Percentiles rank a stretch among this genome's conserved stretches.
Evolutionary conservation across 2,113 vertebrate genomes (phyloP).

Genomic region (Noturus placidus): DNA sequence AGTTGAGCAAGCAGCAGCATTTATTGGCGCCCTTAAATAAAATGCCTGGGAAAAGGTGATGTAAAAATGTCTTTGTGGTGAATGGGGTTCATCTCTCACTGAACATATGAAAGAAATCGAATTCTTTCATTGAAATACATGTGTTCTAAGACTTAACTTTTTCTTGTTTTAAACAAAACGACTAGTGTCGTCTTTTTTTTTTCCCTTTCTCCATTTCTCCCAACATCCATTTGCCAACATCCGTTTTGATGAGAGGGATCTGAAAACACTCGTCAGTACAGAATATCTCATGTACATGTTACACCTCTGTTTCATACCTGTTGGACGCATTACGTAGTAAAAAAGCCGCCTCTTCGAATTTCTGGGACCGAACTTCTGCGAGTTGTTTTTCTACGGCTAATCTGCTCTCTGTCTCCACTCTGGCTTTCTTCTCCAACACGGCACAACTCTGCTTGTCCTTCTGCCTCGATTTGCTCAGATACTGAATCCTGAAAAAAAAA

Average conservation of each 20-base stretch:
- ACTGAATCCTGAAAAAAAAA: conserved; percentile 67
- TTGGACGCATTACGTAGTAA: conserved; percentile 66
- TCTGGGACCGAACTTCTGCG: conserved; percentile 71
- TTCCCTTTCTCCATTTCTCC: too few species aligned
- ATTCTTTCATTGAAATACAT: background rate
- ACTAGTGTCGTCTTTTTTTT: background rate
- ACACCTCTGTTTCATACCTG: conserved; percentile 59
- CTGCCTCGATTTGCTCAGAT: conserved; percentile 77
- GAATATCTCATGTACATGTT: background rate
- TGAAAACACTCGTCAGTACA: background rate
- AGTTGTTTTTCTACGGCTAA: conserved; percentile 71
- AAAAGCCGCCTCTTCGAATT: conserved; percentile 71
- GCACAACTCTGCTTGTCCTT: conserved; percentile 76
- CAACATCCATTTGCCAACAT: background rate
- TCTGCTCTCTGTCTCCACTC: conserved; percentile 73
- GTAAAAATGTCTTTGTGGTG: background rate
- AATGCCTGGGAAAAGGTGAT: background rate
- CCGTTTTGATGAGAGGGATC: background rate
- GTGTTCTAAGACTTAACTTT: background rate
- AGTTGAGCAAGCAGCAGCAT: background rate
- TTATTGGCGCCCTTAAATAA: background rate
- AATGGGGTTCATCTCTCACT: background rate
- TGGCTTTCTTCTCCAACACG: conserved; percentile 75
- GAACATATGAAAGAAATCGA: background rate
- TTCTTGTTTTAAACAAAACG: background rate